Evolutionary conservation across 2,888 invertebrate species (phyloP).

Genomic region (Philopedon plagiatum): DNA sequence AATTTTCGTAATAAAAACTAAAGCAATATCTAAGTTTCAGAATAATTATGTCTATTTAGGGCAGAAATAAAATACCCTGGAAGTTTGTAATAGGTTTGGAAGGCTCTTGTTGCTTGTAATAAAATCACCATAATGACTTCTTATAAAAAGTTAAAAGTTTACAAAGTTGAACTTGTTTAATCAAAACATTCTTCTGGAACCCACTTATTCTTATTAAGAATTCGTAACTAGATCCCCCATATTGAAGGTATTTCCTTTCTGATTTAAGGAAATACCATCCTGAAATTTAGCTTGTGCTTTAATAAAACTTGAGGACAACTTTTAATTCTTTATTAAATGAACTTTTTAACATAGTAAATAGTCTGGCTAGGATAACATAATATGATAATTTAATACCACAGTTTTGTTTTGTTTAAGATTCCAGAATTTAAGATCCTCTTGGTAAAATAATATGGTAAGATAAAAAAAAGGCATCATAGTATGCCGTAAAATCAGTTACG

Average conservation of each 20-base stretch:
- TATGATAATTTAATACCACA: background rate
- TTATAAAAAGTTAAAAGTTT: constrained; percentile 31
- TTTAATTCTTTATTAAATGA: constrained; percentile 24
- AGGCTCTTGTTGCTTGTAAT: constrained; percentile 24
- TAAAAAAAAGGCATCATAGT: too few relatives aligned
- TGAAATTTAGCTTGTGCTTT: constrained; percentile 16
- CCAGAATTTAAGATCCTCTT: too few relatives aligned
- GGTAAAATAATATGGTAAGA: too few relatives aligned
- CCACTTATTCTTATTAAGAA: constrained; percentile 40
- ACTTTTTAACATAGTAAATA: constrained; percentile 21
- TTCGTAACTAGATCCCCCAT: constrained; percentile 26
- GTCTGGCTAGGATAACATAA: background rate
- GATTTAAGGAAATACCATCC: constrained; percentile 17
- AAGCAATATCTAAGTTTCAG: background rate
- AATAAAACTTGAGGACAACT: constrained; percentile 31
- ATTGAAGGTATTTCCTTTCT: constrained; percentile 25
- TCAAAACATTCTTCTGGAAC: constrained; percentile 30
- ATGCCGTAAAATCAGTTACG: too few relatives aligned
- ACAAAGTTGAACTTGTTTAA: constrained; percentile 27
- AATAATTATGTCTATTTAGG: constrained; percentile 20
- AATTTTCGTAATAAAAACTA: background rate
- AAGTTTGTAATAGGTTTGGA: constrained; percentile 27
- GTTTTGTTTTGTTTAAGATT: background rate
- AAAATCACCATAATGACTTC: constrained; percentile 36
- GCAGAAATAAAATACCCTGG: constrained; percentile 3